These are phyloP conservation scores for Pseudomyrmex sp. DNA, from an alignment of 1,140 invertebrate genomes.

Conservation along the genomic window DNA sequence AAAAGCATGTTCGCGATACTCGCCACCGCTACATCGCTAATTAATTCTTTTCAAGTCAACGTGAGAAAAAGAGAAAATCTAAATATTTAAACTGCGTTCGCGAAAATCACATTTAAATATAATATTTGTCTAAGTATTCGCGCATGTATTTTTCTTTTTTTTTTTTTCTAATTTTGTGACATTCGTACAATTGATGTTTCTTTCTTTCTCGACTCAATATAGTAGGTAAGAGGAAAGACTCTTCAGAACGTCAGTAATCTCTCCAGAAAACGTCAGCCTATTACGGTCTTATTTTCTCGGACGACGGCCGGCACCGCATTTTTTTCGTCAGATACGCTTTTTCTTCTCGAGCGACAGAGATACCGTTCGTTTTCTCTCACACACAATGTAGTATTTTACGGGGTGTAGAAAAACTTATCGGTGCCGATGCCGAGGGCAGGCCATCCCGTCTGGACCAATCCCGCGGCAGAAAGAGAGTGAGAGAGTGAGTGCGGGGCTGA, in stretches of 20 bases:
- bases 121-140: not conserved
- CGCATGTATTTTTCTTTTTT: not conserved
- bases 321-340: slow-evolving; percentile 7
- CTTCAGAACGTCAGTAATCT: not conserved
- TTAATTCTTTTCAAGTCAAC: not conserved
- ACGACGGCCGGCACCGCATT: not conserved
- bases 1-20: slow-evolving; percentile 7
- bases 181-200: not conserved
- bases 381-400: not conserved
- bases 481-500: slow-evolving; percentile 34
- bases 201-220: not conserved
- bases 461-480: too few relatives aligned
- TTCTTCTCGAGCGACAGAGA: not conserved
- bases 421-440: not conserved
- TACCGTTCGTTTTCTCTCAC: slow-evolving; percentile 6
- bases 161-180: not conserved
- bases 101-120: not conserved
- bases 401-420: slow-evolving; percentile 44
- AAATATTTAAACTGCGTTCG: not conserved
- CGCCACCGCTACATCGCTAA: not conserved
- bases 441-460: slow-evolving; percentile 12
- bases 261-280: not conserved
- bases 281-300: slow-evolving; percentile 27
- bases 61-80: not conserved
- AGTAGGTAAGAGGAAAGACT: not conserved